phyloP scores from a whole-genome alignment of 2,888 invertebrate genomes.

The Athalia cordata region DNA sequence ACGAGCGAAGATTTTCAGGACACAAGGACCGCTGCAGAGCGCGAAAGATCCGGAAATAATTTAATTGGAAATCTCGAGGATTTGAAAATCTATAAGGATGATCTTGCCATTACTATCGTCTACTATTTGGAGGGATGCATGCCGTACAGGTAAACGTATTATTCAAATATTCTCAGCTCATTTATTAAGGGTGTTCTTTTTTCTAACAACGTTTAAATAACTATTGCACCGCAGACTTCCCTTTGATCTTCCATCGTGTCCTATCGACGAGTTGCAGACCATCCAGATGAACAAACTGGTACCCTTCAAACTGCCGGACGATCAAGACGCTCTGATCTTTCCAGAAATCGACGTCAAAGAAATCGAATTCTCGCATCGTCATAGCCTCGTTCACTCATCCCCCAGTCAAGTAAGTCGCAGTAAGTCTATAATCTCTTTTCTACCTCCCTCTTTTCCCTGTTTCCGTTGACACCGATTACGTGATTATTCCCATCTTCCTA shows the following conservation, averaged over 20 bases:
- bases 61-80: slow-evolving; percentile 7
- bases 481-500: slow-evolving; percentile 15
- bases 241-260: slow-evolving; percentile 57
- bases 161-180: slow-evolving; percentile 1
- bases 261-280: slow-evolving; percentile 51
- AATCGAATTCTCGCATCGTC: slow-evolving; percentile 37
- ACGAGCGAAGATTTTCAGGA: background rate
- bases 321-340: slow-evolving; percentile 50
- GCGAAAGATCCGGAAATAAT: no score
- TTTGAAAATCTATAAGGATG: background rate
- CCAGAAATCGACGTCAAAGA: slow-evolving; percentile 54
- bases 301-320: slow-evolving; percentile 51
- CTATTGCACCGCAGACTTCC: slow-evolving; percentile 55
- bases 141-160: slow-evolving; percentile 52
- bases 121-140: slow-evolving; percentile 56
- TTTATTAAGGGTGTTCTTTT: background rate
- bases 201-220: slow-evolving; percentile 5
- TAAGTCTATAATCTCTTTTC: slow-evolving; percentile 38
- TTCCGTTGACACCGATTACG: slow-evolving; percentile 39
- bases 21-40: no score
- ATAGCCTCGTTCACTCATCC: slow-evolving; percentile 6
- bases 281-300: slow-evolving; percentile 54
- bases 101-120: slow-evolving; percentile 45
- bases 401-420: slow-evolving; percentile 38
- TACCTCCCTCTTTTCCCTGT: background rate